Evolutionary conservation across 2,888 invertebrate genomes (phyloP).

Genomic region (Cephus sareptanus): DNA sequence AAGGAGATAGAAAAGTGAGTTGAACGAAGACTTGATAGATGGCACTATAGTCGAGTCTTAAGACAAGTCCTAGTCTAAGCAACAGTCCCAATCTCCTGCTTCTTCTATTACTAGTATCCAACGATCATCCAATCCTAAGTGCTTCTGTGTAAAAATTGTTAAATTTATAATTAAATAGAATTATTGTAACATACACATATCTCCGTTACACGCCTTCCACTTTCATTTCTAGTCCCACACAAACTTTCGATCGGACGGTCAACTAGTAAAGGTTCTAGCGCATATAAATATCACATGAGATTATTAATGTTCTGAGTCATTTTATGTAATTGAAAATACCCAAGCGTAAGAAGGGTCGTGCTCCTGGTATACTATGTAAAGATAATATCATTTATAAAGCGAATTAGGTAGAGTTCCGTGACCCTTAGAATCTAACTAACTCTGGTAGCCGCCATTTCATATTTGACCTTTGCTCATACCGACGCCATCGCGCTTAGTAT

Average conservation of each 20-base stretch:
- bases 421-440: not conserved
- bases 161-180: not conserved
- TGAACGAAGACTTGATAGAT: conserved; percentile 56
- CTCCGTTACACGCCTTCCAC: not conserved
- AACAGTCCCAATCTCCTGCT: not conserved
- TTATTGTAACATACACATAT: not conserved
- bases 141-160: not conserved
- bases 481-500: not conserved
- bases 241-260: not conserved
- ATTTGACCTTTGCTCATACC: not conserved
- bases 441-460: not conserved
- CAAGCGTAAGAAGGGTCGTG: conserved; percentile 37
- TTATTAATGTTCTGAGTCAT: conserved; percentile 53
- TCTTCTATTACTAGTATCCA: not conserved
- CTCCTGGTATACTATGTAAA: conserved; percentile 1
- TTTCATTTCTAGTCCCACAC: not conserved
- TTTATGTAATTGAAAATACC: conserved; percentile 53
- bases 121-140: not conserved
- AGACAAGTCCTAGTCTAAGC: not conserved
- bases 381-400: not conserved
- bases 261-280: not conserved
- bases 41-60: conserved; percentile 42
- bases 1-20: conserved; percentile 28
- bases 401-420: not conserved
- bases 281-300: conserved; percentile 47